Conservation (phyloP, 2,888 invertebrate species). For the Pyrocoelia pectoralis region DNA sequence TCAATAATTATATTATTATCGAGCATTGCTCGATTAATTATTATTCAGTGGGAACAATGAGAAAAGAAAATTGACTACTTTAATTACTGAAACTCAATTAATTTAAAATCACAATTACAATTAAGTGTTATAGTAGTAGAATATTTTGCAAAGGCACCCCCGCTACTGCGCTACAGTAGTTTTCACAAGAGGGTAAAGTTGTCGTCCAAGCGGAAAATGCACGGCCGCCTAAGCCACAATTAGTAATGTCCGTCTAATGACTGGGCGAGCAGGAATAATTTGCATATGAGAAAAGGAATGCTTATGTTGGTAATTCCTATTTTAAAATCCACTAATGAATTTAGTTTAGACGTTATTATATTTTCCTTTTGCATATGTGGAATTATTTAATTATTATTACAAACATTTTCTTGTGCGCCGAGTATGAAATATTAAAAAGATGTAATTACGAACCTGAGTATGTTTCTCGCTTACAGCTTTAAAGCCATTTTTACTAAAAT, state of each 20-base stretch:
- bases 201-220: constrained; percentile 40
- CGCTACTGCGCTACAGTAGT: constrained; percentile 13
- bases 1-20: too few relatives aligned
- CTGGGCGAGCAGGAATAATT: constrained; percentile 38
- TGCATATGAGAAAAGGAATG: constrained; percentile 42
- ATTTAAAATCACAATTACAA: constrained; percentile 12
- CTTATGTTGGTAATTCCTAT: constrained; percentile 42
- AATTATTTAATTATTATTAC: constrained; percentile 48
- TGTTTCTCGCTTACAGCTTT: constrained; percentile 27
- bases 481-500: constrained; percentile 21
- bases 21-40: too few relatives aligned
- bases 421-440: constrained; percentile 43
- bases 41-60: too few relatives aligned
- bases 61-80: constrained; percentile 2
- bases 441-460: constrained; percentile 33
- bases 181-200: constrained; percentile 29
- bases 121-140: constrained; percentile 10
- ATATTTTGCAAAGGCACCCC: constrained; percentile 18
- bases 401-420: constrained; percentile 43
- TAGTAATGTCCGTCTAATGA: constrained; percentile 42
- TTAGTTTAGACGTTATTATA: constrained; percentile 40
- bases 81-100: constrained; percentile 9
- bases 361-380: constrained; percentile 41
- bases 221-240: constrained; percentile 41
- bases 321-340: constrained; percentile 48